Percentiles rank a stretch among this genome's conserved stretches.
These are phyloP conservation scores for Lochmaea crataegi DNA, from an alignment of 2,888 invertebrate genomes.

Conservation along the genomic window DNA sequence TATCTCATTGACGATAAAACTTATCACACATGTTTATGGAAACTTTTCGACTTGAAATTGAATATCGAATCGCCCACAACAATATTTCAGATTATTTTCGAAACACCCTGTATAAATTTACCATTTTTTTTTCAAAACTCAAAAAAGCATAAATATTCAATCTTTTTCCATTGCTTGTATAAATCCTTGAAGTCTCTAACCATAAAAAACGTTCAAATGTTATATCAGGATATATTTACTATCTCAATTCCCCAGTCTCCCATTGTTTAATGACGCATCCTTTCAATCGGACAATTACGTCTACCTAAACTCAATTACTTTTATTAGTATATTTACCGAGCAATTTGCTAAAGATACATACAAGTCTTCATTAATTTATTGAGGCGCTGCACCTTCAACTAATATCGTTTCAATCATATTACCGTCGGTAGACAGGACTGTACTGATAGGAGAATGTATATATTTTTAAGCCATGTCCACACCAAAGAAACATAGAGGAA, in stretches of 20 bases:
- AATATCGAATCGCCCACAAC: no score
- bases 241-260: not conserved
- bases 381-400: constrained; percentile 44
- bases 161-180: no score
- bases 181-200: no score
- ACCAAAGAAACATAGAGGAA: no score
- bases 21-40: no score
- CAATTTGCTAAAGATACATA: constrained; percentile 38
- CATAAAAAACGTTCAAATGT: not conserved
- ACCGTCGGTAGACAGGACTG: constrained; percentile 28
- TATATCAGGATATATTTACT: not conserved
- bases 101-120: no score
- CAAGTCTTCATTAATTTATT: constrained; percentile 40
- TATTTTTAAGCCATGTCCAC: no score
- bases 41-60: no score
- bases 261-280: constrained; percentile 1
- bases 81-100: no score
- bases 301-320: constrained; percentile 25
- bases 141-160: no score
- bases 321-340: constrained; percentile 34
- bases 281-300: constrained; percentile 4
- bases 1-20: no score
- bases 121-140: no score
- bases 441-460: constrained; percentile 4
- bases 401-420: constrained; percentile 33